Evolutionary conservation across 2,797 vertebrate genomes (phyloP), one percentile per base, ranked within the genome.

Genomic region (Phrynocephalus forsythii): DNA sequence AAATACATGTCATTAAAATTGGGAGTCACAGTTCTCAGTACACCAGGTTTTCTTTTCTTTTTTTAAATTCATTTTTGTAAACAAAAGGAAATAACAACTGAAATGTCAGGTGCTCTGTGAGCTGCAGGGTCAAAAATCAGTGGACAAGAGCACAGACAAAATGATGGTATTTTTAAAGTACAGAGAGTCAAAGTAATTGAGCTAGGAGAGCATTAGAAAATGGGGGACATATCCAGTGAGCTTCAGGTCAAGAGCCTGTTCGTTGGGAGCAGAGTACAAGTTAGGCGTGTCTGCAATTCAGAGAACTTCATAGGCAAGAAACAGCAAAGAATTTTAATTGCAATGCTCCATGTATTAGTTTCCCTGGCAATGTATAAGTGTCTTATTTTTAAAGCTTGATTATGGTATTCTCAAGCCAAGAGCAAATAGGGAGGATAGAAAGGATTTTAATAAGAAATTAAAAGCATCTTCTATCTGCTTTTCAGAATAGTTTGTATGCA

Each of bases 11-110:
- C 91, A 93, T 85, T 84, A 91, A 82, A 94, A 94, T 87, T 90
- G 86, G 89, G 90, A 1, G 0, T 92, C 90, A 95, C 88, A 94
- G 91, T 91, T 95, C 90, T 93, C 92, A 94, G 93, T 93, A 95
- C 92, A 94, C 85, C 38, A 87, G 90, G 87, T 33, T 33, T 92
- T 92, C 88, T 91, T 91, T 44, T 75, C 11, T 7, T 44, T 67
- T 20, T 52, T 20, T 63, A 63, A 16, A 16, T 16, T 16, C 9
- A 56, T 67, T 63, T 48, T 88, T 90, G 86, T 91, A 93, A 83
- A 90, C 20, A 1, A 78, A 88, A 79, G 50, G 88, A 84, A 81
- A 85, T 33, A 79, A 5, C 83, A 93, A 89, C 90, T 86, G 86
- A 92, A 93, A 1, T 38, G 79, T 88, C 92, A 92, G 91, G 75